Base-by-base conservation (phyloP, 2,113 vertebrate species). In the Monarcha castaneiventris region DNA sequence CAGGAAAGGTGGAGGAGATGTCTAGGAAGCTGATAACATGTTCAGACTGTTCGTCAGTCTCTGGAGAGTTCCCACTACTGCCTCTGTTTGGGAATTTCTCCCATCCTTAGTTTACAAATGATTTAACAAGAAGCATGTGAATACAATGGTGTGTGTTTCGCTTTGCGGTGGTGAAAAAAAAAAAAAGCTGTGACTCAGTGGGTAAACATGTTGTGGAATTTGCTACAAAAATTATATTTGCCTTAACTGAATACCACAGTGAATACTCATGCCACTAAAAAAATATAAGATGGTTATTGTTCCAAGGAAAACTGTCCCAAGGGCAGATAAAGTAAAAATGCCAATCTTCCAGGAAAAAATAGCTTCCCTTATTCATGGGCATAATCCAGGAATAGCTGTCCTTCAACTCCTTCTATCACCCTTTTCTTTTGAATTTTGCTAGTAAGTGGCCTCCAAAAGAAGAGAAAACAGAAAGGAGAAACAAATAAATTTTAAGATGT, bases 191-290 rank as follows among this genome's bases (percentile, higher is more conserved):
- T 63, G 62, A 95, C 73, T 96, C 94, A 91, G 77, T 81, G 90
- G 76, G 78, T 80, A 96, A 95, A 91, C 55, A 93, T 63, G 72
- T 55, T 94, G 86, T 94, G 87, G 88, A 97, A 97, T 95, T 74
- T 92, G 92, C 76, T 92, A 95, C 69, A 94, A 81, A 94, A 96
- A 95, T 66, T 76, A 1, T 76, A 67, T 94, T 97, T 95, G 84
- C 94, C 94, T 97, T 86, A 92, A 82, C 49, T 94, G 95, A 97
- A 97, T 98, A 93, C 94, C 94, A 97, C 61, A 96, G 84, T 89
- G 93, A 93, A 97, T 94, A 96, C 75, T 97, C 95, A 97, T 21
- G 61, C 71, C 75, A 91, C 76, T 94, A 93, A 96, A 52, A 74
- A 80, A 75, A 95, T 84, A 62, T 7, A 86, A 95, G 83, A 91